Evolutionary conservation across 2,113 vertebrate species (phyloP).

Genomic region (Galeopterus variegatus): DNA sequence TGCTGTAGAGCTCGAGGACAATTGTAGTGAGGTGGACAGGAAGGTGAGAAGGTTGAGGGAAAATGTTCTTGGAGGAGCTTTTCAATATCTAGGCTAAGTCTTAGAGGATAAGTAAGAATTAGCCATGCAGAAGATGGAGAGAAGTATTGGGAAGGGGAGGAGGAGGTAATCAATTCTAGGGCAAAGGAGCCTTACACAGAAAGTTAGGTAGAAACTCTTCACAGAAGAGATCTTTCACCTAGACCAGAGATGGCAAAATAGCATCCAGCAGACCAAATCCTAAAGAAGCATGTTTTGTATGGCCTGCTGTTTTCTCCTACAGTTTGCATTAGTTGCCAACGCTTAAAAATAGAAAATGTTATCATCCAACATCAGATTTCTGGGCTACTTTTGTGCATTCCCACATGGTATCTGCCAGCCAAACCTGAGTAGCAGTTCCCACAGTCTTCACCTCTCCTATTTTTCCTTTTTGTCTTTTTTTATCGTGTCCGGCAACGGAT

Average conservation of each 20-base stretch:
- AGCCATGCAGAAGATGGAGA: not conserved
- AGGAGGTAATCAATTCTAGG: not conserved
- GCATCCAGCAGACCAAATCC: not conserved
- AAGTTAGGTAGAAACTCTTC: not conserved
- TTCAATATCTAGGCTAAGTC: not conserved
- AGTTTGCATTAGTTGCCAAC: not conserved
- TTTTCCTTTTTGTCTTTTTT: no score
- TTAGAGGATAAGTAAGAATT: not conserved
- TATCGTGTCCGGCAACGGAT: no score
- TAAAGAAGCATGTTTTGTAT: not conserved
- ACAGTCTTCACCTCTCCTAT: no score
- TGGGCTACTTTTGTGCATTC: not conserved
- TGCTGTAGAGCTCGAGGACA: no score
- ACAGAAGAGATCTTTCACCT: not conserved
- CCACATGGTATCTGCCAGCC: not conserved
- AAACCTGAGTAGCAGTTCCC: not conserved
- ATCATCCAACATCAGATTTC: not conserved
- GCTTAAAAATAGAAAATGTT: slow-evolving; percentile 43
- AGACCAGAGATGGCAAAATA: not conserved
- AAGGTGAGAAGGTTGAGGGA: not conserved
- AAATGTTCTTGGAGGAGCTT: not conserved
- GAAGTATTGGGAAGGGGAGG: accelerated
- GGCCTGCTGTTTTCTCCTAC: not conserved
- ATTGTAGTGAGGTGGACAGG: accelerated
- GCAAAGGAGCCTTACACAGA: not conserved